Evolutionary conservation across 1,140 invertebrate species (phyloP).

Genomic region (Drosophila orena): DNA sequence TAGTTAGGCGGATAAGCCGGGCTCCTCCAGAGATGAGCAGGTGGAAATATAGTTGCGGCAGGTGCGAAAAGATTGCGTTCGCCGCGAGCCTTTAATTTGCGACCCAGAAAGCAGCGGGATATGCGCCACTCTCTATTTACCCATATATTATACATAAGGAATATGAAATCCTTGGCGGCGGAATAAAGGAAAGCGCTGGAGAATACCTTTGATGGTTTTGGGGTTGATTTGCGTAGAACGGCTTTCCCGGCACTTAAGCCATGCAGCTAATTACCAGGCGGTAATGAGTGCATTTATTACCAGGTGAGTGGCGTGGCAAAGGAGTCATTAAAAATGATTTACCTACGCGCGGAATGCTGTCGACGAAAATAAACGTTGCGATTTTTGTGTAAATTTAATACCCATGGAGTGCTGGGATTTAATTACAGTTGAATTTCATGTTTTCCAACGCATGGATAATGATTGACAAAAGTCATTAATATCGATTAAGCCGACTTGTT

Average conservation of each 20-base stretch:
- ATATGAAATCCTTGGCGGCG: slow-evolving; percentile 1
- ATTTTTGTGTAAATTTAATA: slow-evolving; percentile 5
- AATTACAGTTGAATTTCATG: slow-evolving; percentile 11
- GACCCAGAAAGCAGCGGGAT: slow-evolving; percentile 13
- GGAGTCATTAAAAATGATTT: slow-evolving; percentile 54
- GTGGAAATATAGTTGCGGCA: slow-evolving; percentile 47
- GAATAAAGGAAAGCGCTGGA: slow-evolving; percentile 19
- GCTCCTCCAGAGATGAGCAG: slow-evolving; percentile 15
- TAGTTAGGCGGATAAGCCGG: slow-evolving; percentile 32
- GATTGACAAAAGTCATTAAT: slow-evolving; percentile 11
- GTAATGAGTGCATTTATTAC: slow-evolving; percentile 67
- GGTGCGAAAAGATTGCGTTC: slow-evolving; percentile 39
- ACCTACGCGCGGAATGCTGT: slow-evolving; percentile 10
- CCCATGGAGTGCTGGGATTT: slow-evolving; percentile 11
- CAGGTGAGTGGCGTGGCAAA: slow-evolving; percentile 32
- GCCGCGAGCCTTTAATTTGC: slow-evolving; percentile 48
- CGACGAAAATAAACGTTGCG: slow-evolving; percentile 8
- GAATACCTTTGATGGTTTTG: slow-evolving; percentile 58
- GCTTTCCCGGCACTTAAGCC: slow-evolving; percentile 39
- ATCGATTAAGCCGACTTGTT: slow-evolving; percentile 4
- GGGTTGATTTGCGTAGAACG: slow-evolving; percentile 56
- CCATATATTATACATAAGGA: background rate
- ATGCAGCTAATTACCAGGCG: slow-evolving; percentile 65
- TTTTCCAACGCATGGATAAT: slow-evolving; percentile 1
- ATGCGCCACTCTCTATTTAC: slow-evolving; percentile 5